Base-by-base conservation (phyloP, 2,113 vertebrate genomes). In the Zosterops borbonicus region DNA sequence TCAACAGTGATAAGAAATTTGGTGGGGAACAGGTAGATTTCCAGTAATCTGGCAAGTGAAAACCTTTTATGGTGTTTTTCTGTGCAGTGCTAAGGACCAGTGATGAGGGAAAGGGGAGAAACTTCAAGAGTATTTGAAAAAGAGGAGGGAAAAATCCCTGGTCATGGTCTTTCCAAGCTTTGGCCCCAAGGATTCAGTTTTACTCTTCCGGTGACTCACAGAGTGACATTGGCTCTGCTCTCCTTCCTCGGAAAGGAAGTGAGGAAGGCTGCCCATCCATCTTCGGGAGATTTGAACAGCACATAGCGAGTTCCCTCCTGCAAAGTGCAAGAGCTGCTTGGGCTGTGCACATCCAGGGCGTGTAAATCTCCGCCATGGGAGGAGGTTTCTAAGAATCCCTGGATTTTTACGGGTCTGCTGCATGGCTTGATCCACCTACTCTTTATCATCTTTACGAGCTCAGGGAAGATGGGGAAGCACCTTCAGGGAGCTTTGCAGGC, bases 221-320 rank as follows among this genome's bases (percentile, higher is more conserved):
- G 77, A 9, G 1, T 75, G 67, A 89, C 73, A 53, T 60, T 92
- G 81, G 71, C 86, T 95, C 50, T 52, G 47, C 37, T 92, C 41
- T 85, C 60, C 52, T 92, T 82, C 83, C 92, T 69, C 82, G 87
- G 58, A 89, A 52, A 95, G 93, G 90, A 94, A 89, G 77, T 7
- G 8, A 86, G 69, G 80, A 62, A 89, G 55, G 52, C 27, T 27
- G 25, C 27, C 33, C 47, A 70, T 90, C 71, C 33, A 39, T 69
- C 63, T 86, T 14, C 46, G 23, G 5, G 2, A 1, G 12, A 16
- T 39, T 59, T 50, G 46, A 69, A 25, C 27, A 21, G 29, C 67
- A 35, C 12, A 2, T 2, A 49, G 42, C 50, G 5, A 27, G 29
- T 53, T 90, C 60, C 60, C 13, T 46, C 37, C 35, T 18, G 33